A percentile compares a stretch with the other conserved stretches of the same genome.
phyloP scores from a whole-genome alignment of 2,797 vertebrate species.

The Poeciliopsis paucimaculata region DNA sequence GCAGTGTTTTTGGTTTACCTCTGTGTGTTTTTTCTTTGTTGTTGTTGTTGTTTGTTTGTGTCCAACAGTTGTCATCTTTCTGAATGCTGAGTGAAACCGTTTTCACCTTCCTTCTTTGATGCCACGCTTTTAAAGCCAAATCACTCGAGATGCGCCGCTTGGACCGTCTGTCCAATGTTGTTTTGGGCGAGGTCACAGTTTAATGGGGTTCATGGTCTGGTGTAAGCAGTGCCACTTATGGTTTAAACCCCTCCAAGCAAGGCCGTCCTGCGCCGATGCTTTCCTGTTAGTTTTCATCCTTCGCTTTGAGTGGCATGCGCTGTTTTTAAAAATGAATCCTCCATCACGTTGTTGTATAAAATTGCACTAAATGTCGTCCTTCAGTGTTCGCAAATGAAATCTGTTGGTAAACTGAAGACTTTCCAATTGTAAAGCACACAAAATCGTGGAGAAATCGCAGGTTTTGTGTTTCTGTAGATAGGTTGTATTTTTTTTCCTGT shows the following conservation, averaged over 20 bases:
- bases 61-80: slow-evolving; percentile 20
- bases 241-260: slow-evolving; percentile 33
- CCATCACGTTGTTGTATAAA: slow-evolving; percentile 63
- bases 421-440: slow-evolving; percentile 72
- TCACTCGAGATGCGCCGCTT: slow-evolving; percentile 21
- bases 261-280: slow-evolving; percentile 40
- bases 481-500: slow-evolving; percentile 45
- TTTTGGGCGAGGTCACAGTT: slow-evolving; percentile 45
- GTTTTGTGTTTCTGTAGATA: slow-evolving; percentile 77
- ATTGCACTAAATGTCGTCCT: slow-evolving; percentile 83
- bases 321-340: slow-evolving; percentile 10
- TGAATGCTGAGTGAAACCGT: slow-evolving; percentile 13
- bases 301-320: slow-evolving; percentile 32
- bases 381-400: slow-evolving; percentile 70
- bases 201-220: slow-evolving; percentile 27
- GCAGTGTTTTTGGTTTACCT: slow-evolving; percentile 34
- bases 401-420: slow-evolving; percentile 73
- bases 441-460: slow-evolving; percentile 54
- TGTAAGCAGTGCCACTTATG: slow-evolving; percentile 50
- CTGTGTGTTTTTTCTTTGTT: not conserved
- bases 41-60: not conserved
- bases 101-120: slow-evolving; percentile 6
- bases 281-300: slow-evolving; percentile 9
- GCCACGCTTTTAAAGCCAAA: slow-evolving; percentile 46
- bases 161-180: slow-evolving; percentile 20